Base-by-base conservation (phyloP, 37 sponge, comb jelly and placozoan genomes). In the Oscarella lobularis region DNA sequence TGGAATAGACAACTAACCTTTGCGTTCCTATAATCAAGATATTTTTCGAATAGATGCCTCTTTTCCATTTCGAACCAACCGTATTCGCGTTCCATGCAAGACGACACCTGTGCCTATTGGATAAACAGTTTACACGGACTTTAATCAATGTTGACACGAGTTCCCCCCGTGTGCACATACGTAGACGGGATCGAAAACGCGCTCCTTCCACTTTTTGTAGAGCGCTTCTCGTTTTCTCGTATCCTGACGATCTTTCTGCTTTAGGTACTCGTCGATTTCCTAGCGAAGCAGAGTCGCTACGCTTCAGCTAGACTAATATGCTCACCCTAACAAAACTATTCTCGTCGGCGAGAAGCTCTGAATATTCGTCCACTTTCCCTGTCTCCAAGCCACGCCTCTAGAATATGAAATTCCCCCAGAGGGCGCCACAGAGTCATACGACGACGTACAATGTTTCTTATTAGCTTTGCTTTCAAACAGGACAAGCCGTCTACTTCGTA, bases 201-300 rank as follows among this genome's bases (percentile, higher is more conserved):
- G 65, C 39, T 76, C 75, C 6, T 38, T 73, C 90, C 90, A 89
- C 66, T 89, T 87, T 40, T 86, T 39, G 38, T 87, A 86, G 4
- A 89, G 79, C 84, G 83, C 83, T 54, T 77, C 84, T 9, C 66
- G 82, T 55, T 86, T 89, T 32, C 87, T 67, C 35, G 82, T 40
- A 14, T 80, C 41, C 35, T 35, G 35, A 33, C 31, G 35, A 2
- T 66, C 74, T 60, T 83, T 39, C n/a, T 33, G 65, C 36, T 32
- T 2, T 0, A 87, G 69, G 67, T 65, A 86, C 9, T 68, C 40
- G 3, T 83, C 84, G n/a, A 89, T 14, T 36, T 86, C 90, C 90
- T 89, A n/a, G n/a, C n/a, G n/a, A n/a, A n/a, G n/a, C n/a, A n/a
- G n/a, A n/a, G n/a, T n/a, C n/a, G n/a, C n/a, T n/a, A n/a, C n/a